Percentiles rank a stretch among this genome's conserved stretches.
phyloP scores from a whole-genome alignment of 2,888 invertebrate species.

The Dynastes grantii region DNA sequence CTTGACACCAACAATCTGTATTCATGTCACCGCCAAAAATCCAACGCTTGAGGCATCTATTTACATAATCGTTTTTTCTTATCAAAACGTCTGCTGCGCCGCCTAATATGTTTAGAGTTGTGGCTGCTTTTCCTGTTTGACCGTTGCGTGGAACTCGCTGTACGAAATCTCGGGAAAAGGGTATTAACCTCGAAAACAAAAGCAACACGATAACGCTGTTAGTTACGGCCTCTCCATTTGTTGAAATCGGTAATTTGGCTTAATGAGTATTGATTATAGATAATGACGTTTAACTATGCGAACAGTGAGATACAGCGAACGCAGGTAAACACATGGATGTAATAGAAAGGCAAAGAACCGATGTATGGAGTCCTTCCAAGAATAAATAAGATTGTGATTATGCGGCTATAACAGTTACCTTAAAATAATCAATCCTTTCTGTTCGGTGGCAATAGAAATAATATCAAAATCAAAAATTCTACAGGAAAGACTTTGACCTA shows the following conservation, averaged over 20 bases:
- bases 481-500: too few species aligned
- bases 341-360: too few species aligned
- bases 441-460: too few species aligned
- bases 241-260: constrained; percentile 21
- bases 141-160: not conserved
- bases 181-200: constrained; percentile 17
- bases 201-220: constrained; percentile 12
- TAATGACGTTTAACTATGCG: constrained; percentile 7
- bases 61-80: not conserved
- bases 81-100: not conserved
- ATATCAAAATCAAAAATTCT: too few species aligned
- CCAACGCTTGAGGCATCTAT: not conserved
- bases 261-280: constrained; percentile 28
- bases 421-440: too few species aligned
- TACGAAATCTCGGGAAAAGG: constrained; percentile 11
- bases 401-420: too few species aligned
- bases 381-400: too few species aligned
- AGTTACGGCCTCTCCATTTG: constrained; percentile 3
- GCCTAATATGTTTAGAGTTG: not conserved
- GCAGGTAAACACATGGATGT: too few species aligned
- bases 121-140: not conserved
- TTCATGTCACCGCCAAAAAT: too few species aligned
- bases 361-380: too few species aligned
- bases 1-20: too few species aligned
- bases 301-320: not conserved